phyloP scores from a whole-genome alignment of 2,888 invertebrate genomes.

The Trachelus tabidus region DNA sequence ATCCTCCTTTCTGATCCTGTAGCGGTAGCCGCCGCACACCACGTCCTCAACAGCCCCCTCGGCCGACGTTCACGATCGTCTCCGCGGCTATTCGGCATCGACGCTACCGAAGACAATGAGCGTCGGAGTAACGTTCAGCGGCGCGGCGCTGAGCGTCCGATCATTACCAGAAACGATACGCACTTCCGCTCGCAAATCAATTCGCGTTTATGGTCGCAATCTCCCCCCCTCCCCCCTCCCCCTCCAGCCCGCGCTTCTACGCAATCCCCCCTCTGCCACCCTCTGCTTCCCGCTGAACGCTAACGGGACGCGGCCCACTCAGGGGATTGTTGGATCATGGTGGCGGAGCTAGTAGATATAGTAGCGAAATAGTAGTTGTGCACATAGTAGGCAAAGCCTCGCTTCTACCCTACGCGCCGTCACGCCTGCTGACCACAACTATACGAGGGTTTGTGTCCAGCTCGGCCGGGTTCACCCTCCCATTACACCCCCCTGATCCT shows the following conservation, averaged over 20 bases:
- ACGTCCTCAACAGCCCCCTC: not conserved
- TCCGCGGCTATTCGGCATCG: conserved; percentile 1
- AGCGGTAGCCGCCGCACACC: not conserved
- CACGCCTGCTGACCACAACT: conserved; percentile 64
- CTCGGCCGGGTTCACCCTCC: conserved; percentile 35
- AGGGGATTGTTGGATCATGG: conserved; percentile 32
- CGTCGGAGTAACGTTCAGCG: conserved; percentile 23
- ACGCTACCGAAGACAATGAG: conserved; percentile 50
- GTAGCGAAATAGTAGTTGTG: conserved; percentile 22
- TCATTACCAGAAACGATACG: conserved; percentile 63
- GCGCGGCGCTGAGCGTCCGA: conserved; percentile 40
- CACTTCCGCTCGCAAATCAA: conserved; percentile 64
- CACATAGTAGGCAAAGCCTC: conserved; percentile 34
- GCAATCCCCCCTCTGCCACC: not conserved
- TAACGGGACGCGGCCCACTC: conserved; percentile 16
- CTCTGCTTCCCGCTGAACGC: conserved; percentile 26
- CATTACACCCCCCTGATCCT: not conserved
- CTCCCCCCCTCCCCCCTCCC: conserved; percentile 29
- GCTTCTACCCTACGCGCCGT: conserved; percentile 51
- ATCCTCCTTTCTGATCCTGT: not conserved
- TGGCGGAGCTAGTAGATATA: conserved; percentile 25
- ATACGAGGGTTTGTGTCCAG: conserved; percentile 53
- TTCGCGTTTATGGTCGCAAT: conserved; percentile 62
- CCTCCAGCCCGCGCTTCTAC: conserved; percentile 6
- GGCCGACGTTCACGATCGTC: not conserved